Base-by-base conservation (phyloP, 2,888 invertebrate genomes). In the Agelastica alni region DNA sequence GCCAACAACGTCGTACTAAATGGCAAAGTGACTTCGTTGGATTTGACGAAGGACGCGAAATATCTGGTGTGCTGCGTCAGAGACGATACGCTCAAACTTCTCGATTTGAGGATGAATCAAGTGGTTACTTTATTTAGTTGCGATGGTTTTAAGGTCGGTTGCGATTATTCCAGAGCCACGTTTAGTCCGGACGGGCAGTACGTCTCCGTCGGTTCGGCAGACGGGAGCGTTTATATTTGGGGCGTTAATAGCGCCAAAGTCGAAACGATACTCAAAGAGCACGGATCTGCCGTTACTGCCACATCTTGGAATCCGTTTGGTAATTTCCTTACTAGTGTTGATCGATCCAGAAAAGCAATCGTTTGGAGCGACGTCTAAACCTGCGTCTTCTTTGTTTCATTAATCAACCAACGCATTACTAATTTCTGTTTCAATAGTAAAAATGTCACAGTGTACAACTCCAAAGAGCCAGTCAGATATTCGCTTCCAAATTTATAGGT, bases 101-200 rank as follows among this genome's bases (percentile, higher is more conserved):
- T 99, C 75, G 98, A 99, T 80, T 83, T 98, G 61, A 85, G 98
- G 73, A 94, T 91, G 88, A 96, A 93, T 79, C 89, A 91, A 77
- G 91, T 96, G 58, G 85, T 94, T 59, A 85, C 88, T 61, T 90
- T 93, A 53, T 95, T 34, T 80, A 96, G 96, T 76, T 90, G 91
- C 74, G 97, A 98, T 69, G 89, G 91, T 53, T 98, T 98, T 79
- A 94, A 94, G 80, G 90, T 96, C 58, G 92, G 93, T 58, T 93
- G 92, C 79, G 97, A 98, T 80, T 96, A 92, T 88, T 85, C 93
- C 20, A 83, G 96, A 67, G 95, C 95, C 9, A 86, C 89, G 43
- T 96, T 96, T 77, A 96, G 96, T 68, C 93, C 94, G 26, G 92
- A 92, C 75, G 93, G 89, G 4, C 86, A 89, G 62, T 89, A 93